Evolutionary conservation across 2,113 vertebrate species (phyloP).

Genomic region (Okapia johnstoni): DNA sequence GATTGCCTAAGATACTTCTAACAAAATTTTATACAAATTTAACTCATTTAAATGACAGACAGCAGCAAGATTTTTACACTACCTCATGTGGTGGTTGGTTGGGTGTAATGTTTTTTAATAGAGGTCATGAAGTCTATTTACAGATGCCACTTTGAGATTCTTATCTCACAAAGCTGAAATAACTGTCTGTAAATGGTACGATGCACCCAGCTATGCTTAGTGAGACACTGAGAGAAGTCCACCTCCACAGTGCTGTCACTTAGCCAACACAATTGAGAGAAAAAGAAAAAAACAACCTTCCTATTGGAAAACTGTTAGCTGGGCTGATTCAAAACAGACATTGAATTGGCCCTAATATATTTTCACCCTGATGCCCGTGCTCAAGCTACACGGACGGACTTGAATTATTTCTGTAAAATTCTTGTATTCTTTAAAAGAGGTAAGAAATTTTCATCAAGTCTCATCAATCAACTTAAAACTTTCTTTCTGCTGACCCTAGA

Average conservation of each 20-base stretch:
- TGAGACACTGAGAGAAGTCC: background rate
- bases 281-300: background rate
- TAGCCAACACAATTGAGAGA: background rate
- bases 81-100: background rate
- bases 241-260: background rate
- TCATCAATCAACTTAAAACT: slow-evolving; percentile 59
- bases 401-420: slow-evolving; percentile 9
- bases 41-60: slow-evolving; percentile 29
- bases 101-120: background rate
- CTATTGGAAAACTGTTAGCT: background rate
- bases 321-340: background rate
- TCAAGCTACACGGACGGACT: background rate
- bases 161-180: slow-evolving; percentile 8
- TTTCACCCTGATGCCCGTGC: background rate
- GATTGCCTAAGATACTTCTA: slow-evolving; percentile 9
- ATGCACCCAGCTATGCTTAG: background rate
- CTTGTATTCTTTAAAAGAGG: slow-evolving; percentile 48
- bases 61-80: background rate
- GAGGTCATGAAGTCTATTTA: slow-evolving; percentile 27
- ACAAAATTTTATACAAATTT: slow-evolving; percentile 31
- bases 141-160: slow-evolving; percentile 3
- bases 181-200: slow-evolving; percentile 16
- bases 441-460: slow-evolving; percentile 56
- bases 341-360: background rate
- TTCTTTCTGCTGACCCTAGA: slow-evolving; percentile 67